Evolutionary conservation across 2,888 invertebrate species (phyloP), one percentile per base, ranked within the genome.

Genomic region (Caenorhabditis becei): DNA sequence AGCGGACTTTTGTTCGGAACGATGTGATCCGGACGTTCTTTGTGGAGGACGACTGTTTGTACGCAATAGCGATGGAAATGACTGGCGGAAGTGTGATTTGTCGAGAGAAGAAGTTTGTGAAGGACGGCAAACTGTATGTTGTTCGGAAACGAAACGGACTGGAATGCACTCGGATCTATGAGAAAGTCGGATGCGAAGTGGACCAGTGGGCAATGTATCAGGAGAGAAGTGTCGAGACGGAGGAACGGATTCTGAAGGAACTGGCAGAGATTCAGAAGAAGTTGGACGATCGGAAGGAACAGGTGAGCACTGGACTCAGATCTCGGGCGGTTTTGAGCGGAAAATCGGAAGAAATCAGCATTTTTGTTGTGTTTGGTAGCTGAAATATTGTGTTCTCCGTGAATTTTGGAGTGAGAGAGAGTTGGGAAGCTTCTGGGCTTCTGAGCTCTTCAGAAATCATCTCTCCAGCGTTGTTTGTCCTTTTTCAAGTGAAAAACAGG

Each of bases 31-130:
- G 54, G 28, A 54, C 28, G 28, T 54, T 28, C 7, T 54, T 26
- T n/a, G n/a, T 54, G n/a, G 28, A 28, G 5, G 54, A 54, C 54
- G n/a, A 54, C 54, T 14, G 16, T 14, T 16, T 54, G 28, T n/a
- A 54, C n/a, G 28, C 54, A 28, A 54, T 28, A 3, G 54, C 26
- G 16, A n/a, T 54, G 54, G 28, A 28, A 1, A 2, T 16, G 16
- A 5, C 7, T 0, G 1, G 5, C 3, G 54, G 28, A n/a, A 16
- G 1, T 3, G 54, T 28, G n/a, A 28, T 54, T 16, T 16, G 28
- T 4, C 54, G 54, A 11, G 54, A 54, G 54, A 54, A 54, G 54
- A 26, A 28, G 28, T 54, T 54, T n/a, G 28, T 54, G 14, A 14
- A n/a, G 16, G 10, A 54, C n/a, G 54, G 54, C 11, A 11, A 8